Evolutionary conservation across 1,140 invertebrate species (phyloP).

Genomic region (Scaptodrosophila lebanonensis): DNA sequence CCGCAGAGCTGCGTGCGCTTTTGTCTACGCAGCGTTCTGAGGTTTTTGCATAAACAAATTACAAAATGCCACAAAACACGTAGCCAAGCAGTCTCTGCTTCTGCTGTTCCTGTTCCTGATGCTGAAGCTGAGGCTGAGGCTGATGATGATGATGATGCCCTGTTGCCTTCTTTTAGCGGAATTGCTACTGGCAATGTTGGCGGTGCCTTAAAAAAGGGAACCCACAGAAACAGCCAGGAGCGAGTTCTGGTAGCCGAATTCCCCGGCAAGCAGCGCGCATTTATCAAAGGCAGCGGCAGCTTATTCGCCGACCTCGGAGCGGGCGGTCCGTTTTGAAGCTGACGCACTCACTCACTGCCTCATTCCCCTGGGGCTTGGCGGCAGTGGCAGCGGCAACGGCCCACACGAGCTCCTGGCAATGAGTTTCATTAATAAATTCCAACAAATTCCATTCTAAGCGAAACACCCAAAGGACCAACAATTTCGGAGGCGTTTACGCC

Average conservation of each 20-base stretch:
- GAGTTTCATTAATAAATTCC: constrained; percentile 55
- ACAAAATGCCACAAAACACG: constrained; percentile 21
- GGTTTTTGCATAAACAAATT: constrained; percentile 57
- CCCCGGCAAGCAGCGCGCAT: background rate
- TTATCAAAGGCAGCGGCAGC: background rate
- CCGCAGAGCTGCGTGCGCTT: background rate
- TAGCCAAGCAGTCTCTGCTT: no score
- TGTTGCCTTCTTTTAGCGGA: constrained; percentile 56
- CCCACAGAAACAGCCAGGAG: constrained; percentile 27
- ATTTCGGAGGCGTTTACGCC: constrained; percentile 11
- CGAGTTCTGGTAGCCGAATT: constrained; percentile 41
- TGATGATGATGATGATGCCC: no score
- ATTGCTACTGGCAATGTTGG: constrained; percentile 59
- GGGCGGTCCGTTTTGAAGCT: no score
- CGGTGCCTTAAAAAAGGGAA: constrained; percentile 18
- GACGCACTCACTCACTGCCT: background rate
- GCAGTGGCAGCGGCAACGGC: constrained; percentile 11
- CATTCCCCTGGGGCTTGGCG: constrained; percentile 36
- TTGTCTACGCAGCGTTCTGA: constrained; percentile 17
- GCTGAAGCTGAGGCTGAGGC: no score
- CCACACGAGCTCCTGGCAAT: constrained; percentile 33
- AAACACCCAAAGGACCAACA: constrained; percentile 11
- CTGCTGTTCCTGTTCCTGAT: no score
- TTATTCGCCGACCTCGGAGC: no score
- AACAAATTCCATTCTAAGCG: constrained; percentile 30